Evolutionary conservation across 35 echinoderm and acorn worm genomes (phyloP), one percentile per base, ranked within the genome.

Genomic region (Anneissia japonica): DNA sequence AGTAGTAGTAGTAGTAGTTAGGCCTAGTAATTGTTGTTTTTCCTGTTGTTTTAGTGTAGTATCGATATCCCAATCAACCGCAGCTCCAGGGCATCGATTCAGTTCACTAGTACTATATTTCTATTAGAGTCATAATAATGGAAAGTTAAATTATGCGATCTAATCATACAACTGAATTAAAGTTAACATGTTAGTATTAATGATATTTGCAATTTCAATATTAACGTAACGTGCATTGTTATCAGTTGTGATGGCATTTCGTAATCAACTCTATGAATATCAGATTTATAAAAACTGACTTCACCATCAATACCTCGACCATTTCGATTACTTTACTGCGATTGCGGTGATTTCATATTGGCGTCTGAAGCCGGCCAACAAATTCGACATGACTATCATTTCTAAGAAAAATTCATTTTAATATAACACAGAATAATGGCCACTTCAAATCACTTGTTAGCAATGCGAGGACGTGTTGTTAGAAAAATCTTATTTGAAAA

Each of bases 1-100:
- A 72, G 55, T 72, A 72, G 55, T 72, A 72, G 55, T 72, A 72
- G 55, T 72, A 72, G 55, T 72, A 72, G 55, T 72, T 72, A n/a
- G 55, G 55, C 13, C n/a, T 72, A 72, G 55, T n/a, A 72, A n/a
- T 72, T 13, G 55, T 72, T 16, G 55, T 16, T 16, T 72, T 13
- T 16, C n/a, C 13, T 13, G 55, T 16, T 13, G 13, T 16, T 72
- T 13, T 13, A 72, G 13, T n/a, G 13, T 16, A n/a, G 13, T 16
- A 16, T 16, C 13, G 55, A n/a, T 72, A 13, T n/a, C 13, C n/a
- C 13, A 72, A 16, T 16, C 13, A n/a, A 72, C 13, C n/a, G n/a
- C n/a, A n/a, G 13, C 13, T 72, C 13, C 13, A 13, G n/a, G 13
- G 55, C n/a, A 13, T 13, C n/a, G 13, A 16, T 13, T 16, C 13